These are phyloP conservation scores for Cardiocondyla obscurior DNA, from an alignment of 1,140 invertebrate species.

Conservation along the genomic window DNA sequence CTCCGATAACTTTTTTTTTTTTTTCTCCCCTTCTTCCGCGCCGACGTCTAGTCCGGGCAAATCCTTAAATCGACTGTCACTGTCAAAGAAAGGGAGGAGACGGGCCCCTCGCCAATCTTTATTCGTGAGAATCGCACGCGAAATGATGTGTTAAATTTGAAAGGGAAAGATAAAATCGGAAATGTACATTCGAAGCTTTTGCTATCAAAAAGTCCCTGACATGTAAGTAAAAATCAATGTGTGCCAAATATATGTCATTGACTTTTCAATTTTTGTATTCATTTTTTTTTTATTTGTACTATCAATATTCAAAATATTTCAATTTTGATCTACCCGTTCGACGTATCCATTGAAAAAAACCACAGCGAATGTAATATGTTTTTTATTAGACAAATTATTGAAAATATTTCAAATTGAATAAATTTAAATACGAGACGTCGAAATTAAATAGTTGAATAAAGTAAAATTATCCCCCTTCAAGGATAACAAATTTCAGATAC, in stretches of 20 bases:
- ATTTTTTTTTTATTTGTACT: constrained; percentile 1
- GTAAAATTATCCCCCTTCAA: not conserved
- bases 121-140: constrained; percentile 58
- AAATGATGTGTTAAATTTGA: constrained; percentile 69
- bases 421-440: not conserved
- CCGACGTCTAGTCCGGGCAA: constrained; percentile 49
- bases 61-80: constrained; percentile 70
- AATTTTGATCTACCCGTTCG: not conserved
- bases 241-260: not conserved
- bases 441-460: not conserved
- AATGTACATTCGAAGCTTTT: constrained; percentile 15
- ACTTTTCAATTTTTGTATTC: too few species aligned
- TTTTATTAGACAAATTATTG: not conserved
- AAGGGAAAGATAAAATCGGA: constrained; percentile 37
- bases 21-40: constrained; percentile 23
- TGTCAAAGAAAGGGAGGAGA: constrained; percentile 59
- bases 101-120: constrained; percentile 54
- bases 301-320: not conserved
- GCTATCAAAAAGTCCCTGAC: constrained; percentile 9
- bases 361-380: not conserved
- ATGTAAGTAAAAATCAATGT: constrained; percentile 22
- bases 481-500: constrained; percentile 29
- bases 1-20: constrained; percentile 62
- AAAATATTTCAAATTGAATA: not conserved
- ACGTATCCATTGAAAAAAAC: not conserved